These are phyloP conservation scores for Campoletis raptor DNA, from an alignment of 2,888 invertebrate species.

Conservation along the genomic window DNA sequence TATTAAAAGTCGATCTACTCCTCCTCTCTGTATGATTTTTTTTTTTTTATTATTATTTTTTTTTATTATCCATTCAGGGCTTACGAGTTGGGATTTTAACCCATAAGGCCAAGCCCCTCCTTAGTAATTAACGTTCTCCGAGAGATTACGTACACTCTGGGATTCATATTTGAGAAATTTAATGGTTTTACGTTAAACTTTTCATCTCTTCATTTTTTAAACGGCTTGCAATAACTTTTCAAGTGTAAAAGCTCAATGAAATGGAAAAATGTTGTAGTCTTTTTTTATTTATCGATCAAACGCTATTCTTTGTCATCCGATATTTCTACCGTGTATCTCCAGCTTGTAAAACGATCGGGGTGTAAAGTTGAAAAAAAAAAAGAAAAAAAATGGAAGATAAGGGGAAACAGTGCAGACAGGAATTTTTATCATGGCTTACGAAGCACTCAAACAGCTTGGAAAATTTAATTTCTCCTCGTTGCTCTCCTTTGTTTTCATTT, in stretches of 20 bases:
- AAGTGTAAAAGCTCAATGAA: background rate
- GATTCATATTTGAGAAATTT: conserved; percentile 69
- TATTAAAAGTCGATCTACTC: conserved; percentile 77
- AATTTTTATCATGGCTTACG: background rate
- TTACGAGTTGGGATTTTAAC: conserved; percentile 38
- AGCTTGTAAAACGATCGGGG: conserved; percentile 36
- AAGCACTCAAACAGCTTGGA: background rate
- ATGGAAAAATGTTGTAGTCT: conserved; percentile 17
- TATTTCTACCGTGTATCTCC: conserved; percentile 19
- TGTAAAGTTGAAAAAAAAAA: background rate
- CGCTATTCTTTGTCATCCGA: conserved; percentile 41
- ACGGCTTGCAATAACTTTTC: background rate
- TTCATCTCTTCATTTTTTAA: conserved; percentile 70
- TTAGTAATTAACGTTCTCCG: conserved; percentile 78
- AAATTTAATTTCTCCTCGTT: background rate
- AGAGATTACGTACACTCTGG: conserved; percentile 50
- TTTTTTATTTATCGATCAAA: background rate
- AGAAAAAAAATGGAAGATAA: conserved; percentile 1
- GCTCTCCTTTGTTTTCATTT: background rate
- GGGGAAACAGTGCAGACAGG: background rate
- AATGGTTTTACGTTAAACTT: conserved; percentile 76
- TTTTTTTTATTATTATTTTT: conserved; percentile 20
- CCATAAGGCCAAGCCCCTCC: conserved; percentile 35
- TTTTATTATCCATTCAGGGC: conserved; percentile 6
- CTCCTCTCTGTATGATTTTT: background rate